Base-by-base conservation (phyloP, 2,113 vertebrate species). In the Platysternon megacephalum region DNA sequence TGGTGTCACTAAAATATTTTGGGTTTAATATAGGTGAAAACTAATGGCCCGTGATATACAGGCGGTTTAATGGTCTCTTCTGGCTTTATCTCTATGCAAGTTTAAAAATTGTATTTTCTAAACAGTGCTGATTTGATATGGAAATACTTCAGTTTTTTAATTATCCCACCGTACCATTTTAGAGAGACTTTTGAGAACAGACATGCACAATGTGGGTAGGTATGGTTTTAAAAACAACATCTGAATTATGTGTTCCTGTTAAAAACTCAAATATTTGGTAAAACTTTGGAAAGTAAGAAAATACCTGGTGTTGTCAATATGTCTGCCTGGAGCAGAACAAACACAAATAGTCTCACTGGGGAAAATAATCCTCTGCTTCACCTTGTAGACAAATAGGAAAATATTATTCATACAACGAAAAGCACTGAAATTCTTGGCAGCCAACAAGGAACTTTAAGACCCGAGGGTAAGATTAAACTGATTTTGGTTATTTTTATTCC, bases 401-500 rank as follows among this genome's bases (percentile, higher is more conserved):
- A 4, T 96, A 93, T 96, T 97, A 95, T 95, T 97, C 86, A 90
- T 90, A 94, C 88, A 87, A 74, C 32, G 81, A 76, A 95, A 95
- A 91, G 22, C 88, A 72, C 93, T 53, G 53, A 89, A 1, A 4
- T 85, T 78, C 42, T 96, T 90, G 94, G 87, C 83, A 89, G 51
- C 83, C 86, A 74, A 46, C 51, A 89, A 93, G 80, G 84, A 92
- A 91, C 93, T 94, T 96, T 46, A 85, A 28, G 93, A 93, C 91
- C 44, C 42, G 82, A 55, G 84, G 52, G 58, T 92, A 88, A 87
- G 84, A 79, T 76, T 92, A 85, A 94, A 94, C 90, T 92, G 55
- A 48, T 83, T 95, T 89, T 22, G 51, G 39, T 92, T 96, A 88
- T 94, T 95, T 96, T 95, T 91, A 28, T 78, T 96, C 89, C 89